Conservation (phyloP, 2,113 vertebrate species). For the Scomber japonicus region DNA sequence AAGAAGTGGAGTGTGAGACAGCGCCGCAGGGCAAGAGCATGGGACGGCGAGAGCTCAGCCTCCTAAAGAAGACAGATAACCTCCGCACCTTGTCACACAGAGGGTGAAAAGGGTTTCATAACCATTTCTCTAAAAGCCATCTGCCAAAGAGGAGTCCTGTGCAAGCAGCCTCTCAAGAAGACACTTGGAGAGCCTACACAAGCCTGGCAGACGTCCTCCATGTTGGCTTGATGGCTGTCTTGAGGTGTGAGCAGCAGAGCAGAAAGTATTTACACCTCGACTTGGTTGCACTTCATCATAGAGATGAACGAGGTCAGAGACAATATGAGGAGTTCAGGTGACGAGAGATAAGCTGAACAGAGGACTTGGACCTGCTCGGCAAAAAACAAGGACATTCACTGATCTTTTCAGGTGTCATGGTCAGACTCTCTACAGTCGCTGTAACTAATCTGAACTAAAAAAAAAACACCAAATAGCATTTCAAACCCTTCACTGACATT, state of each 20-base stretch:
- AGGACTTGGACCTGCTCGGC: constrained; percentile 12
- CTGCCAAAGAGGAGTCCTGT: background rate
- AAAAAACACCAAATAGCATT: constrained; percentile 35
- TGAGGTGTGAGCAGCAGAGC: background rate
- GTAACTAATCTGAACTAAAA: constrained; percentile 7
- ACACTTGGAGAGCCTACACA: background rate
- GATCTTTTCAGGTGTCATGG: constrained; percentile 16
- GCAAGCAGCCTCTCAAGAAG: too few species aligned
- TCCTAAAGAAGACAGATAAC: constrained; percentile 39
- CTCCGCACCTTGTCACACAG: constrained; percentile 20
- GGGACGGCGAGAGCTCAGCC: constrained; percentile 44
- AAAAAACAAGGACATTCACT: constrained; percentile 19
- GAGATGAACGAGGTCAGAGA: constrained; percentile 16
- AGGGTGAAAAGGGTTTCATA: constrained; percentile 21
- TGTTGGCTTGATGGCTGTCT: constrained; percentile 2
- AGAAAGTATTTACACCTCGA: constrained; percentile 2
- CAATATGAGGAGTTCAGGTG: constrained; percentile 19
- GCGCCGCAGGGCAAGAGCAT: constrained; percentile 44
- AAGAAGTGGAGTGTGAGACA: constrained; percentile 67
- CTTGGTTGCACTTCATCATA: constrained; percentile 14
- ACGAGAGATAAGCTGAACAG: constrained; percentile 28
- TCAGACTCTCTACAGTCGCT: background rate
- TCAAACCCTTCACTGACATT: constrained; percentile 29
- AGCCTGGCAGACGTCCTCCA: background rate
- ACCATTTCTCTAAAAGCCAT: constrained; percentile 1